Base-by-base conservation (phyloP, 2,888 invertebrate species). In the Eristalinus aeneus region DNA sequence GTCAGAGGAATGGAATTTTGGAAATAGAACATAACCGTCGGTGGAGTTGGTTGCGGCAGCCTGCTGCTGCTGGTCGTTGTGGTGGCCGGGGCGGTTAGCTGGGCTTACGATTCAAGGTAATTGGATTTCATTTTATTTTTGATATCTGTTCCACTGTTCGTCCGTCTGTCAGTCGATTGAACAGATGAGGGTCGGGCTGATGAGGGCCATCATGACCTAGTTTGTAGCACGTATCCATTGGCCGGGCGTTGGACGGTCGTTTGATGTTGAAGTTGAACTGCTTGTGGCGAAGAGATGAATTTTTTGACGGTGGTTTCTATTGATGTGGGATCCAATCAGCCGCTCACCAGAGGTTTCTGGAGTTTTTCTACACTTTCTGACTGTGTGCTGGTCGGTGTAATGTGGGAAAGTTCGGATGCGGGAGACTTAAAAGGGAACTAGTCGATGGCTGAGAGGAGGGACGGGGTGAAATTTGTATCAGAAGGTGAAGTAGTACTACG, bases 81-180 rank as follows among this genome's bases (percentile, higher is more conserved):
- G 6, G 16, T 22, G 54, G 23, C 68, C 16, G 16, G 61, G 76
- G 61, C 54, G 53, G 61, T 76, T 69, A 76, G 54, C 76, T 69
- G 36, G 63, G 68, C 68, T 76, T 76, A 63, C 54, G 54, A 54
- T 68, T 76, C 27, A 68, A 69, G 27, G 76, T 69, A 76, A 76
- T 76, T 76, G 68, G 68, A 69, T 76, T 76, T 76, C 27, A 61
- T 54, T 61, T 68, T 54, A 68, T 76, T 68, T 76, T 67, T 67
- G 31, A 75, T 46, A 39, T 46, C 39, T 22, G 11, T 12, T n/a
- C 23, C 27, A 27, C 31, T 20, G 31, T 32, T 75, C 58, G 36
- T 36, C 56, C 22, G 56, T 46, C 22, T 56, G 56, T 22, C 22
- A 53, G 20, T 53, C 31, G 32, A 36, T 4, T 32, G 53, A n/a